Evolutionary conservation across 2,888 invertebrate genomes (phyloP), one percentile per base, ranked within the genome.

Genomic region (Tetranychus truncatus): DNA sequence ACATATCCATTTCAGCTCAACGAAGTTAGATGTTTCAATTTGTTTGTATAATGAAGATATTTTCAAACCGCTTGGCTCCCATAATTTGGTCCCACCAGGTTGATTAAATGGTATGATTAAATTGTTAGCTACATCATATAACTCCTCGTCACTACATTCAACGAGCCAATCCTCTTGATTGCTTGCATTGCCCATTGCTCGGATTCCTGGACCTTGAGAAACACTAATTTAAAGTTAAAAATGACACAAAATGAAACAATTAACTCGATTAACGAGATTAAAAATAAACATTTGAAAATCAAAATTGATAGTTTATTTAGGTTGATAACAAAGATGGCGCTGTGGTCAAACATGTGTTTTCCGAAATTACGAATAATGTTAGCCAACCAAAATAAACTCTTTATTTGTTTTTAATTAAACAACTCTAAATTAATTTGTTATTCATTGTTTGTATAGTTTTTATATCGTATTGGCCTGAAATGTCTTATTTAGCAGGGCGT

Each of bases 1-100:
- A 75, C 80, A 80, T 66, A 78, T 77, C 80, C 80, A 80, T 45
- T 79, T 78, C 1, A 80, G 75, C 65, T 79, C 78, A n/a, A 79
- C 55, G 21, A 77, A 75, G 6, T 78, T 78, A 66, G 77, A 78
- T 21, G 76, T 77, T 66, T 79, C 78, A 46, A 80, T 67, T 55
- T 71, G 75, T 21, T 77, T 76, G 72, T 80, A 80, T 69, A 80
- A 75, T 46, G 45, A 34, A 20, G 77, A 72, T 34, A 80, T 80
- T 66, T 79, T 78, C 46, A 75, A 76, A 4, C 79, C 77, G 18
- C 69, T 71, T 7, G 80, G 80, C 75, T 79, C 78, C 80, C 80
- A 80, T 21, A 77, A 66, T 34, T 44, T 74, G 21, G 46, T 72
- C 18, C 74, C 74, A 18, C 71, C 66, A 11, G 69, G 21, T 8